Percentiles rank a stretch among this genome's conserved stretches.
Evolutionary conservation across 1,140 invertebrate genomes (phyloP).

Genomic region (Helicoverpa armigera): DNA sequence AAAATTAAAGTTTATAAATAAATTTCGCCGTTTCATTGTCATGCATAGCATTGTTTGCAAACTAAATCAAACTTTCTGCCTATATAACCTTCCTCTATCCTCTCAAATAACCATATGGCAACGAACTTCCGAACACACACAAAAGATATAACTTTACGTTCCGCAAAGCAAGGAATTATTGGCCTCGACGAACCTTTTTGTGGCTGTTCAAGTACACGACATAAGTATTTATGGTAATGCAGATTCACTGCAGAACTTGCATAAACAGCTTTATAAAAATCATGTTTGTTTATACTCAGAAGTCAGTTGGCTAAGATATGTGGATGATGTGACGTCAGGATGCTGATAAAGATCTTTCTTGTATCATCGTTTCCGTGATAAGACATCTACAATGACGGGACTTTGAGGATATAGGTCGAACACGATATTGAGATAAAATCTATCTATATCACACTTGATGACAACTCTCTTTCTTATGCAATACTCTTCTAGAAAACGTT

Average conservation of each 20-base stretch:
- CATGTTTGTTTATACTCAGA: slow-evolving; percentile 18
- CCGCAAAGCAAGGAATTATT: slow-evolving; percentile 5
- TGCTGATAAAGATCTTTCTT: slow-evolving; percentile 2
- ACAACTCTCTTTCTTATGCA: background rate
- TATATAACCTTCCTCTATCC: background rate
- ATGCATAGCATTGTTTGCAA: background rate
- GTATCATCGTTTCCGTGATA: slow-evolving; percentile 16
- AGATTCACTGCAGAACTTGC: slow-evolving; percentile 25
- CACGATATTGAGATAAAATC: background rate
- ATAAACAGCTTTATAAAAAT: slow-evolving; percentile 9
- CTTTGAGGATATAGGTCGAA: slow-evolving; percentile 2
- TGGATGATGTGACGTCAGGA: background rate
- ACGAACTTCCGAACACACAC: slow-evolving; percentile 2
- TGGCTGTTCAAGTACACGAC: slow-evolving; percentile 11
- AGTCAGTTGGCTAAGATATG: background rate
- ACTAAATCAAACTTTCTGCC: background rate
- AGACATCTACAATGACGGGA: background rate
- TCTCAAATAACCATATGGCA: slow-evolving; percentile 1
- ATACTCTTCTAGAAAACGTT: background rate
- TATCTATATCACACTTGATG: background rate
- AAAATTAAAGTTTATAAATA: no score
- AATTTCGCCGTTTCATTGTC: no score
- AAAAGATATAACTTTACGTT: slow-evolving; percentile 2
- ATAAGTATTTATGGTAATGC: slow-evolving; percentile 52
- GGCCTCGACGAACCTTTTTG: slow-evolving; percentile 25